These are phyloP conservation scores for Panagrolaimus sp. DNA, from an alignment of 1,140 invertebrate genomes.

Conservation along the genomic window DNA sequence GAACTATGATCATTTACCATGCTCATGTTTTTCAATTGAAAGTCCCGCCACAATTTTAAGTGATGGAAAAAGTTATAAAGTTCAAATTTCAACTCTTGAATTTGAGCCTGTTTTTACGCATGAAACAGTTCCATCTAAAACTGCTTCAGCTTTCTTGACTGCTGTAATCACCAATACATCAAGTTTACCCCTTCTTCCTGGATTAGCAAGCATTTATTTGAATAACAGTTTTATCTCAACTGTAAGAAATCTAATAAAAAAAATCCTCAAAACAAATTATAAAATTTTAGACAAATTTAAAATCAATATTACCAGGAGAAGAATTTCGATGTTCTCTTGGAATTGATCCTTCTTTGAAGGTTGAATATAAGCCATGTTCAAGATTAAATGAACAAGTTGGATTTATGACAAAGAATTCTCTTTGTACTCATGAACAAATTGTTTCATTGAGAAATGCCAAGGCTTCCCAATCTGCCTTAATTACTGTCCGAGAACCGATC, in stretches of 20 bases:
- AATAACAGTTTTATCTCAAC: constrained; percentile 63
- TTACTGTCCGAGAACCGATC: constrained; percentile 58
- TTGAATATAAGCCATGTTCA: constrained; percentile 58
- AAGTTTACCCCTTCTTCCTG: constrained; percentile 59
- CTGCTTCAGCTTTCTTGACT: constrained; percentile 60
- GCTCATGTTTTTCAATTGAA: constrained; percentile 60
- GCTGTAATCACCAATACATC: constrained; percentile 60
- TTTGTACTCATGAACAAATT: constrained; percentile 52
- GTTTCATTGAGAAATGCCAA: constrained; percentile 60
- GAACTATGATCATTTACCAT: constrained; percentile 56
- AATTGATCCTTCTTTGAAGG: constrained; percentile 59
- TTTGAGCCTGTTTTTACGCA: constrained; percentile 60
- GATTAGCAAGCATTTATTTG: constrained; percentile 61
- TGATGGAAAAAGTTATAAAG: constrained; percentile 59
- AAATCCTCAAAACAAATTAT: constrained; percentile 31
- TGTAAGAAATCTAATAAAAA: constrained; percentile 38
- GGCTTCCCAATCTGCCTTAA: constrained; percentile 45
- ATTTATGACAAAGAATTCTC: constrained; percentile 43
- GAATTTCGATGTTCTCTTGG: constrained; percentile 62
- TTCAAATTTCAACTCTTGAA: constrained; percentile 56
- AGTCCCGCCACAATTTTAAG: constrained; percentile 55
- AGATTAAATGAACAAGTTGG: constrained; percentile 50
- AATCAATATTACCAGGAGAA: constrained; percentile 60
- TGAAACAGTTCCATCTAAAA: constrained; percentile 60
- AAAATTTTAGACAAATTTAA: constrained; percentile 49